Conservation (phyloP, 2,113 vertebrate genomes). For the Polypterus senegalus region DNA sequence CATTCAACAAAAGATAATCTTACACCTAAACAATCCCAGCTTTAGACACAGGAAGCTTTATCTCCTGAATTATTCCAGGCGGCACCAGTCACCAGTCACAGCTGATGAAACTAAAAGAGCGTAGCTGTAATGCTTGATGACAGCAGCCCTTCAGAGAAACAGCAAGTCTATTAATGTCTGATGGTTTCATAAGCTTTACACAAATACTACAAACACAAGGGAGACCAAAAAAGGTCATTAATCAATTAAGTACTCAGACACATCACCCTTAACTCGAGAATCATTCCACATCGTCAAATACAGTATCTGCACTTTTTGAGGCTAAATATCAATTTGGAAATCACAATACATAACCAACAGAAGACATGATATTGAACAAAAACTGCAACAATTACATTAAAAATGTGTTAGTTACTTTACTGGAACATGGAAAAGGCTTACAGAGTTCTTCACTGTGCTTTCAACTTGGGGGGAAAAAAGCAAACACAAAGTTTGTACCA, state of each 20-base stretch:
- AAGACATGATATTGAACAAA: too few relatives aligned
- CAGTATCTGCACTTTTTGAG: background rate
- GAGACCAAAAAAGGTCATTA: conserved; percentile 4
- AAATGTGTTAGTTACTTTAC: too few relatives aligned
- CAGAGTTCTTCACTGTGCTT: too few relatives aligned
- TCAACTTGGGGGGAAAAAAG: too few relatives aligned
- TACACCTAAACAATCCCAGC: conserved; percentile 26
- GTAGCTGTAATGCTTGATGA: conserved; percentile 23
- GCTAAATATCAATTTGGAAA: conserved; percentile 7
- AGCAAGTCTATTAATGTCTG: conserved; percentile 29
- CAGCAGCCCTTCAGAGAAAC: conserved; percentile 26
- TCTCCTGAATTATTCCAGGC: conserved; percentile 31
- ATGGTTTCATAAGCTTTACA: conserved; percentile 13
- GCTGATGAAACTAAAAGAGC: conserved; percentile 22
- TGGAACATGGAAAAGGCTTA: too few relatives aligned
- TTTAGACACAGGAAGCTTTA: conserved; percentile 34
- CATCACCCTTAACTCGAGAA: background rate
- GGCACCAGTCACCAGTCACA: conserved; percentile 23
- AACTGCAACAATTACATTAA: too few relatives aligned
- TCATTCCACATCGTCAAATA: background rate
- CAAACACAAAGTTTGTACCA: too few relatives aligned
- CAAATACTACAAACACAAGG: conserved; percentile 2
- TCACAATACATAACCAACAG: background rate
- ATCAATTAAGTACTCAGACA: conserved; percentile 4
- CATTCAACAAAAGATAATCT: conserved; percentile 35